Conservation (phyloP, 2,113 vertebrate species). For the Tinamus guttatus region DNA sequence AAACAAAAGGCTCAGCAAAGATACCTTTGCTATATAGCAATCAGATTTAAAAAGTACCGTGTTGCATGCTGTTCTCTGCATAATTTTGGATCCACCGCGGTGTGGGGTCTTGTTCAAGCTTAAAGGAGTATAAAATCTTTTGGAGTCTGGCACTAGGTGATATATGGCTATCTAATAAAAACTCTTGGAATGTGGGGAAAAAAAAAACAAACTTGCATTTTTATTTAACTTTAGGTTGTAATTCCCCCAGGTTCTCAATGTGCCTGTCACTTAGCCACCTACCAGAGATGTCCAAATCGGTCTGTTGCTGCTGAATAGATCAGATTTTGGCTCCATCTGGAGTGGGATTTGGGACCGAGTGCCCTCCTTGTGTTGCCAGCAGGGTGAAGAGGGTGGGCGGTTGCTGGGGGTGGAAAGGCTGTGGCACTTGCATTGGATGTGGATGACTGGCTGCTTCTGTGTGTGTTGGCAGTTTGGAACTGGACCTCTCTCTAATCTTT, state of each 20-base stretch:
- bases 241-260: background rate
- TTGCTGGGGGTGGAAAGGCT: accelerated
- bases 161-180: background rate
- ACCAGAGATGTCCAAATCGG: background rate
- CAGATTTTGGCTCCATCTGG: accelerated
- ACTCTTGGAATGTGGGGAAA: background rate
- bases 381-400: background rate
- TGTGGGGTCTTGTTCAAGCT: background rate
- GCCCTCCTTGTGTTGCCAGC: background rate
- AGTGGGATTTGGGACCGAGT: background rate
- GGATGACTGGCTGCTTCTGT: background rate
- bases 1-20: background rate
- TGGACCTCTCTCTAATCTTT: background rate
- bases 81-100: background rate
- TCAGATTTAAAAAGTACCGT: background rate
- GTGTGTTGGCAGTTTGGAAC: background rate
- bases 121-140: background rate
- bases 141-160: background rate
- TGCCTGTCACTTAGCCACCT: background rate
- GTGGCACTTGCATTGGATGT: background rate
- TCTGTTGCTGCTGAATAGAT: background rate
- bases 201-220: background rate
- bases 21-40: background rate
- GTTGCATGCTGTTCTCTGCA: background rate
- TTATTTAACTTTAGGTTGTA: background rate